Conservation (phyloP, 2,888 invertebrate genomes). For the Agrilus cyanescens region DNA sequence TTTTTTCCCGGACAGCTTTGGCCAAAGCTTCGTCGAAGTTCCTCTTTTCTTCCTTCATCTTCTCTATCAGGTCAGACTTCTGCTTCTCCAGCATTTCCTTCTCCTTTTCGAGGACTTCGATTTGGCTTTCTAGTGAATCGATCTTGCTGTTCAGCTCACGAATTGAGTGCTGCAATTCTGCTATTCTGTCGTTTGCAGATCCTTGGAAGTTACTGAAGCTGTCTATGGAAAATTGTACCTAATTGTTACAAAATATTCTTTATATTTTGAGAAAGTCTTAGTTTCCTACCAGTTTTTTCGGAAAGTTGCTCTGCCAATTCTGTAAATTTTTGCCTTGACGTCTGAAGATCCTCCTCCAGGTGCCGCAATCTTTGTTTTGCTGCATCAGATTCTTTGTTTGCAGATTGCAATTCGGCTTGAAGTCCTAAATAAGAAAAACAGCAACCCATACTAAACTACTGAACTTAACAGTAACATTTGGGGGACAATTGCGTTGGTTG, state of each 20-base stretch:
- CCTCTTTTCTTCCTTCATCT: slow-evolving; percentile 39
- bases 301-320: slow-evolving; percentile 46
- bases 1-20: slow-evolving; percentile 48
- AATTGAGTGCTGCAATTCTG: slow-evolving; percentile 37
- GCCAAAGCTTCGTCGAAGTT: slow-evolving; percentile 46
- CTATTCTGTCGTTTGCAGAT: slow-evolving; percentile 31
- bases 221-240: slow-evolving; percentile 18
- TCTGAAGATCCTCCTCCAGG: slow-evolving; percentile 48
- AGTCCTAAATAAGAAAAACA: slow-evolving; percentile 38
- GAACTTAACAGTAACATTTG: background rate
- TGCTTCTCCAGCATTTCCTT: slow-evolving; percentile 35
- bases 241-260: background rate
- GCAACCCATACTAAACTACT: slow-evolving; percentile 14
- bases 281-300: slow-evolving; percentile 42
- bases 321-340: slow-evolving; percentile 45
- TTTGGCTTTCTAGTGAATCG: slow-evolving; percentile 37
- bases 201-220: slow-evolving; percentile 25
- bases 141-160: slow-evolving; percentile 39
- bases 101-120: slow-evolving; percentile 37
- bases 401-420: slow-evolving; percentile 51
- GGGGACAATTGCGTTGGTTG: background rate
- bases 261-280: background rate
- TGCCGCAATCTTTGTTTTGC: slow-evolving; percentile 46
- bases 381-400: slow-evolving; percentile 54
- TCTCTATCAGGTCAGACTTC: slow-evolving; percentile 29